Base-by-base conservation (phyloP, 2,888 invertebrate genomes). In the Stenotaenia linearis region DNA sequence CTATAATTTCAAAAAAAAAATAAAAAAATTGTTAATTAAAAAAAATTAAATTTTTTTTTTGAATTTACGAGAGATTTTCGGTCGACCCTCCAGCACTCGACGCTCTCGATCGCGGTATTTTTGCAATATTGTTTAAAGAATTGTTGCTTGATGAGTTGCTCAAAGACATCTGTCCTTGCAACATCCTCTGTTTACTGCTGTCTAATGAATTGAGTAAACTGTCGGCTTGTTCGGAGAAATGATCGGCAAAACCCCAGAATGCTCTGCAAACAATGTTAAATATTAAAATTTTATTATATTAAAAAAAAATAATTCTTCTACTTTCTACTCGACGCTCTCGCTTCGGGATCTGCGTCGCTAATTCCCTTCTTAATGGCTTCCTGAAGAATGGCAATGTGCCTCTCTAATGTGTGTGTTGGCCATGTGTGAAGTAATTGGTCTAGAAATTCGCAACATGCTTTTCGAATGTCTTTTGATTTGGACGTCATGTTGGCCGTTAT, bases 401-500 rank as follows among this genome's bases (percentile, higher is more conserved):
- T 92, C 86, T 97, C 97, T 79, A 98, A 87, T 0, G 91, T 89
- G 83, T 91, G 90, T 0, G 92, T 90, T n/a, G 93, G 91, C 98
- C 98, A 99, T 50, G 91, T 91, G 83, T 93, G 92, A 80, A 98
- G 88, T 80, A 98, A 88, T 82, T 93, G 88, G 81, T 93, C 92
- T 78, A 98, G 87, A 83, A 96, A 91, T 86, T 97, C 97, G 84
- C 92, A 95, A 83, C 90, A 88, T 76, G 90, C 89, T 80, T 90
- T 89, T 21, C 98, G 90, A 82, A 98, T 96, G 84, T 97, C 96
- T 88, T 94, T 95, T 82, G 96, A 95, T 88, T 97, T 98, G 84
- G 94, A 92, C 81, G 90, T 90, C 80, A 87, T 81, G 82, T 95
- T 89, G 79, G 83, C 90, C 10, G 92, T 90, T 28, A 96, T 89